Conservation (phyloP, 23 tunicate species). For the Ascidia mentula region DNA sequence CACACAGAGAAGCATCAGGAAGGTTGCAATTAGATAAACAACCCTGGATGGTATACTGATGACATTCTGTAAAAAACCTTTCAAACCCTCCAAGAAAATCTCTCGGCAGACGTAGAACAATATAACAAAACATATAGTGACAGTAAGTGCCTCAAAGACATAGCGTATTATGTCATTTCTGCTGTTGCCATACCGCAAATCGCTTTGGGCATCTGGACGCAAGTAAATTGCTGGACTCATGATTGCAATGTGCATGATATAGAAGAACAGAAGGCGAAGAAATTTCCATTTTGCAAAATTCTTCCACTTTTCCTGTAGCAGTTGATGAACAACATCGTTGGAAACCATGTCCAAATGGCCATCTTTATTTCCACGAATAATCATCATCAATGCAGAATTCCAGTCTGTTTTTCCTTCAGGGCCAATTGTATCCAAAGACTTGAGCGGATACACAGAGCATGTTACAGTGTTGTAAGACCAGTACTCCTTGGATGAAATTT, state of each 20-base stretch:
- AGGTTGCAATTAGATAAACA: slow-evolving; percentile 36
- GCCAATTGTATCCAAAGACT: slow-evolving; percentile 64
- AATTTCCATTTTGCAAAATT: slow-evolving; percentile 57
- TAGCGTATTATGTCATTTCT: slow-evolving; percentile 51
- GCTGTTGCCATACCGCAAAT: slow-evolving; percentile 48
- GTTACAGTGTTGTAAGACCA: slow-evolving; percentile 86
- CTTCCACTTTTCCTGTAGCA: slow-evolving; percentile 80
- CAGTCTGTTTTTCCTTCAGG: slow-evolving; percentile 79
- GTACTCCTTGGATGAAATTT: slow-evolving; percentile 52
- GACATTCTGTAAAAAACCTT: slow-evolving; percentile 61
- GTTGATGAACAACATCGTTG: slow-evolving; percentile 59
- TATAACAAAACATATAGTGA: slow-evolving; percentile 31
- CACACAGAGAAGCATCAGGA: slow-evolving; percentile 50
- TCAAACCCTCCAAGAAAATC: slow-evolving; percentile 40
- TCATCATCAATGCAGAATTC: slow-evolving; percentile 92
- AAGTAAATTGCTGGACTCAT: slow-evolving; percentile 72
- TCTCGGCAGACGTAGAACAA: slow-evolving; percentile 41
- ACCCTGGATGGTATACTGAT: slow-evolving; percentile 62
- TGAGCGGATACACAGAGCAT: slow-evolving; percentile 79
- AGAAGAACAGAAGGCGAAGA: slow-evolving; percentile 43
- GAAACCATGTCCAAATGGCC: slow-evolving; percentile 70
- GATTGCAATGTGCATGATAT: slow-evolving; percentile 51
- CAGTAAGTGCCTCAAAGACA: slow-evolving; percentile 61
- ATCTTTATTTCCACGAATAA: slow-evolving; percentile 71
- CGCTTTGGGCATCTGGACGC: slow-evolving; percentile 50